Base-by-base conservation (phyloP, 1,140 invertebrate species). In the Lordiphosa stackelbergi region DNA sequence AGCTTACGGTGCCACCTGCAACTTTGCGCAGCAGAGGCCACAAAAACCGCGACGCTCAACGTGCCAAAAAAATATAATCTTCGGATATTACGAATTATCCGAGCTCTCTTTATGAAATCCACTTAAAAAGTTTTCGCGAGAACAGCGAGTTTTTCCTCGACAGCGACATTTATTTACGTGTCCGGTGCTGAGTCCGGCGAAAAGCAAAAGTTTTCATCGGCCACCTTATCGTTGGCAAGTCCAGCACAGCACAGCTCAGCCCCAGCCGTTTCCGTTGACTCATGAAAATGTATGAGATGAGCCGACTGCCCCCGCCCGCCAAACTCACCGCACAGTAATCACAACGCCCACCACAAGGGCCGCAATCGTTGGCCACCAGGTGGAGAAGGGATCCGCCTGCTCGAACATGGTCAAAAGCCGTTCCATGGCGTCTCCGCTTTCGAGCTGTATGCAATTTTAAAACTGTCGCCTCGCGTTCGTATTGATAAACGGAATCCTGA, bases 331-430 rank as follows among this genome's bases (percentile, higher is more conserved):
- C 65, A 87, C 70, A n/a, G 75, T 77, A 58, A 86, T 85, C 57
- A 79, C 64, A 53, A 87, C 40, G 43, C 85, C 85, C 45, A 87
- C 84, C 49, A 73, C 62, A 11, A 74, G 43, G 35, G 87, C 86
- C 11, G 81, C 72, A 49, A 88, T 87, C 22, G 85, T 73, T 13
- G 87, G 87, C 87, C 87, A 88, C 87, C 87, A 88, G 13, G 83
- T 84, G 46, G 78, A 59, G 53, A 88, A 88, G 64, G 86, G 86
- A 85, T 88, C 87, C 40, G 85, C 86, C 55, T 86, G 43, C 53
- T 87, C 83, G 40, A 87, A 79, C 45, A 84, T 66, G 71, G 66
- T 81, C 71, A 81, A 42, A 68, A 81, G 66, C 16, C 75, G 77
- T 22, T 81, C 77, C 75, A 81, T 79, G 28, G 3, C 22, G 11